Conservation (phyloP, 2,113 vertebrate genomes). For the Mesitornis unicolor region DNA sequence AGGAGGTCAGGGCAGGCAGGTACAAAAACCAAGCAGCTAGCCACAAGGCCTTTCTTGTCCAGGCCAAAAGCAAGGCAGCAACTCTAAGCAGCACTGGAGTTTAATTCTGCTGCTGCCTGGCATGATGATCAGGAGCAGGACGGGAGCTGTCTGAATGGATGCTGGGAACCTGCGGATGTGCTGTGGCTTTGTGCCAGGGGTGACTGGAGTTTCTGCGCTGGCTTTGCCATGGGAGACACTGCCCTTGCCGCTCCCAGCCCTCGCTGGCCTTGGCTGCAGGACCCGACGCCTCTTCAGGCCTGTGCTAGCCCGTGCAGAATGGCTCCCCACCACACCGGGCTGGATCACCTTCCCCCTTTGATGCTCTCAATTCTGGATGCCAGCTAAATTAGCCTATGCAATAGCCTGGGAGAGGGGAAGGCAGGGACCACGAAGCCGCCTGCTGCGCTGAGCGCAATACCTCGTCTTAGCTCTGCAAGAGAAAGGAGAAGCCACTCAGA, state of each 20-base stretch:
- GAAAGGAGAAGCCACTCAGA: background rate
- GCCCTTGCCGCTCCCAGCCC: accelerated
- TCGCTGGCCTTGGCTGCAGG: background rate
- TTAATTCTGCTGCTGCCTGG: background rate
- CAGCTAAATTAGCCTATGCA: background rate
- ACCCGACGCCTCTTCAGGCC: background rate
- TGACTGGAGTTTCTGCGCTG: background rate
- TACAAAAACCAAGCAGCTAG: background rate
- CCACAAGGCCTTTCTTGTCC: conserved; percentile 10
- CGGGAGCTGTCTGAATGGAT: accelerated
- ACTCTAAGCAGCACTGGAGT: background rate
- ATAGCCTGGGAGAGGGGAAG: background rate
- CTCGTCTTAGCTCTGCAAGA: background rate
- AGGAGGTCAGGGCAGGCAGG: background rate
- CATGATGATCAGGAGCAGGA: accelerated
- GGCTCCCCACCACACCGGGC: accelerated
- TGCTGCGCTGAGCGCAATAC: accelerated
- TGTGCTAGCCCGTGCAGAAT: background rate
- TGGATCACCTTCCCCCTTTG: background rate
- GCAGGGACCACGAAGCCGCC: accelerated
- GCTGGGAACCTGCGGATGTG: background rate
- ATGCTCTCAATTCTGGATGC: background rate
- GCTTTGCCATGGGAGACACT: background rate
- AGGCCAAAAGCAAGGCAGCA: background rate
- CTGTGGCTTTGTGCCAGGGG: background rate